Percentiles rank a stretch among this genome's conserved stretches.
Evolutionary conservation across 1,140 invertebrate genomes (phyloP).

Genomic region (Venustaconcha ellipsiformis): DNA sequence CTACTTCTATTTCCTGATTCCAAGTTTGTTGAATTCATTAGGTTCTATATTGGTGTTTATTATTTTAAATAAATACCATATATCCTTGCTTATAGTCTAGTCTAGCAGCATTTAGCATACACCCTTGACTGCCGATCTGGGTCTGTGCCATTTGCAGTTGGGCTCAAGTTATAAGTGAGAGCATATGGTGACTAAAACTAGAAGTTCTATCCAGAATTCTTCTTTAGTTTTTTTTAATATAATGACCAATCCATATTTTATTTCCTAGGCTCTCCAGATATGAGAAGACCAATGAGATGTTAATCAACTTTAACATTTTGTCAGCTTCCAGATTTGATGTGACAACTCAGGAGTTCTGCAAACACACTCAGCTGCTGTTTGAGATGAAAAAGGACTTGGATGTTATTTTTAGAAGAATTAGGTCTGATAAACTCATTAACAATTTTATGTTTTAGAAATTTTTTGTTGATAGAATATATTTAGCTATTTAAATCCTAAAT

Average conservation of each 20-base stretch:
- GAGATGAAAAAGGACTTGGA: slow-evolving; percentile 76
- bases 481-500: not conserved
- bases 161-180: no score
- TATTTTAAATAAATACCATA: no score
- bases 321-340: slow-evolving; percentile 83
- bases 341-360: slow-evolving; percentile 88
- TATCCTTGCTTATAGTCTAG: no score
- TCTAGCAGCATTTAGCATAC: no score
- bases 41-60: no score
- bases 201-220: no score
- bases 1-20: no score
- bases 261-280: slow-evolving; percentile 88
- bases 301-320: slow-evolving; percentile 93
- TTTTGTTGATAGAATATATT: not conserved
- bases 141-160: no score
- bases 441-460: not conserved
- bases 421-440: slow-evolving; percentile 56
- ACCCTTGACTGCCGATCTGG: no score
- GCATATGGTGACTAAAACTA: no score
- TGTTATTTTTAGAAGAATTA: slow-evolving; percentile 73
- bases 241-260: slow-evolving; percentile 5
- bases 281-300: slow-evolving; percentile 97
- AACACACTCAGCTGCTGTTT: slow-evolving; percentile 83
- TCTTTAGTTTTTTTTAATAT: no score
- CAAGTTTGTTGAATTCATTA: no score